Evolutionary conservation across 2,113 vertebrate genomes (phyloP), one percentile per base, ranked within the genome.

Genomic region (Petroica traversi): DNA sequence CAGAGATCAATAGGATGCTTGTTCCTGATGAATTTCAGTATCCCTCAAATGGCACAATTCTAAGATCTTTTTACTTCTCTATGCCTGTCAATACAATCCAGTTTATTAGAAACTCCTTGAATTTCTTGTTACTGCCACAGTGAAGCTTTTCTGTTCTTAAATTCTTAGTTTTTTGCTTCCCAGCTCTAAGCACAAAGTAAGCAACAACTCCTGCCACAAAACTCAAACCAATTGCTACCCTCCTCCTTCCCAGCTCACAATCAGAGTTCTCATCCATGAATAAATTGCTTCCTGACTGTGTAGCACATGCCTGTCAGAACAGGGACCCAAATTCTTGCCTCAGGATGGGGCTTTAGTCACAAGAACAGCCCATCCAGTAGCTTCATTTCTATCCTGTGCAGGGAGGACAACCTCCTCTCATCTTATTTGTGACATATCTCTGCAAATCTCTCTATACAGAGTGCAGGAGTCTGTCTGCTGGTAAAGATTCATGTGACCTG

Each of bases 251-350:
- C 33, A 72, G 29, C 43, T 86, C 59, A 26, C 9, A 16, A 4
- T 28, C 23, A 11, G 55, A 61, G n/a, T 59, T 36, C 41, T 88
- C 59, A 88, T n/a, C 19, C 2, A 0, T 38, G 54, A 29, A 14
- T 31, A 74, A 80, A 83, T 40, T 57, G 28, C 64, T 63, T 86
- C 46, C 33, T 80, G 43, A 41, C 71, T 48, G 33, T 69, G 59
- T 33, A 73, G 54, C 5, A 3, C 0, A 0, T 55, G 16, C 9
- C 5, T 63, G n/a, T 77, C 64, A 71, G 48, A 85, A 59, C 8
- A 76, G 38, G 71, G 17, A 66, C 26, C 16, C 16, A 48, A 77
- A 52, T 85, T 45, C 34, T 61, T 61, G 20, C 41, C 51, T 80
- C 25, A 43, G 38, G 33, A 28, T 19, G 43, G 11, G 66, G 45